Evolutionary conservation across 2,888 invertebrate genomes (phyloP), one percentile per base, ranked within the genome.

Genomic region (Ectemnius cavifrons): DNA sequence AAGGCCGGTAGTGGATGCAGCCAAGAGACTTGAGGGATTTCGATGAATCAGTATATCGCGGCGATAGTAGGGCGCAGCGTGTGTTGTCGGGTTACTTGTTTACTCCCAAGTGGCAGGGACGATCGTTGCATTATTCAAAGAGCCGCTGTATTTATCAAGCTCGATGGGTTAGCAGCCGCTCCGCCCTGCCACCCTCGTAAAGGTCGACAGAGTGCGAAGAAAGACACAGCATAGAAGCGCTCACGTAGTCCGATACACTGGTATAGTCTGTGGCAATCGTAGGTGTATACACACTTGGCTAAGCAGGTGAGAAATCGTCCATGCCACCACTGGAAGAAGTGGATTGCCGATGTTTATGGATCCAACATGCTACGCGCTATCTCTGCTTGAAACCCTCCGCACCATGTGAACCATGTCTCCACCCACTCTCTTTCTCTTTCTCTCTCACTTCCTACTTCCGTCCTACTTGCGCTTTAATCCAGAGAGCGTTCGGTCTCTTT

Each of bases 141-240:
- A 74, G 68, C 79, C 76, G 73, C 83, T 82, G 86, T 89, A 89
- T 90, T 90, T 89, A 90, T 89, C 89, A 89, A 87, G 85, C 84
- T 84, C n/a, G 52, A 88, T 89, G 88, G 87, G 86, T 84, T 82
- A 67, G 67, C 73, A 58, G 75, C 63, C 23, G 23, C 70, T 67
- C 65, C 63, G 61, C 62, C 3, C 23, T 23, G 61, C 63, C 67
- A 63, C 71, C 62, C 66, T 11, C 37, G 37, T 37, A 37, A 37
- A 37, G 37, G 37, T 37, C 37, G 37, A 37, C 23, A 23, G 37
- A 37, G 37, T 37, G 37, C 37, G 37, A 37, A 37, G 37, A 37
- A 37, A 37, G 37, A 37, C 6, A 37, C 6, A 37, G 37, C 5
- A 20, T 20, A 1, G 37, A 37, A 8, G 37, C 11, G 2, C 37